Evolutionary conservation across 2,113 vertebrate genomes (phyloP).

Genomic region (Thinocorus orbignyianus): DNA sequence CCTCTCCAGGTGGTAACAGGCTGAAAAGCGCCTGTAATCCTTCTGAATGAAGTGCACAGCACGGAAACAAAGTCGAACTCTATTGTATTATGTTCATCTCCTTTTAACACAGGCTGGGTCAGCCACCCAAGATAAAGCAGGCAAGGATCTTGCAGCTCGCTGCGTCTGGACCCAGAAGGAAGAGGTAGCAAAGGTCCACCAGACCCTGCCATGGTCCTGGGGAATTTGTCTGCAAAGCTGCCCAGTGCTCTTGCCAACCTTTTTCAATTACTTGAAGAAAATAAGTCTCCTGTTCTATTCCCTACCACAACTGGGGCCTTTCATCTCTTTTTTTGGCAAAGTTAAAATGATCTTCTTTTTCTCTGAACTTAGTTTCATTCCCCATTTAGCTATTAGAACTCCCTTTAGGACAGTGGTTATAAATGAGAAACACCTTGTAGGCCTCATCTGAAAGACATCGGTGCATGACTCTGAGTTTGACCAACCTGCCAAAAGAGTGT

Average conservation of each 20-base stretch:
- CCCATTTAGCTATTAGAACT: not conserved
- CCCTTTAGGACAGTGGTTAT: not conserved
- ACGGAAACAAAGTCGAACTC: not conserved
- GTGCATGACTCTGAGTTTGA: rapidly evolving
- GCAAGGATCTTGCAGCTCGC: not conserved
- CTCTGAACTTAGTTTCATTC: not conserved
- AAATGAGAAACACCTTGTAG: not conserved
- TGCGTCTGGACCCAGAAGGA: not conserved
- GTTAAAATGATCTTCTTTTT: not conserved
- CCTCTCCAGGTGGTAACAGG: slow-evolving; percentile 46
- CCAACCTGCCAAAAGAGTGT: rapidly evolving
- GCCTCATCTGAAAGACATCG: not conserved
- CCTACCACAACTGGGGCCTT: not conserved
- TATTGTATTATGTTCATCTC: not conserved
- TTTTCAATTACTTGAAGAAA: not conserved
- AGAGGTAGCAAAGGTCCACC: not conserved
- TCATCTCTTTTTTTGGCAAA: not conserved
- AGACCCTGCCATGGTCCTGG: not conserved
- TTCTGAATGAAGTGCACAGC: not conserved
- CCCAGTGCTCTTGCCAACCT: not conserved
- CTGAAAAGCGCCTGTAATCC: slow-evolving; percentile 48
- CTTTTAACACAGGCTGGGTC: not conserved
- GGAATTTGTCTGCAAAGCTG: not conserved
- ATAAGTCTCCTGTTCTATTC: not conserved
- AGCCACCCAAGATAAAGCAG: slow-evolving; percentile 32